phyloP scores from a whole-genome alignment of 1,140 invertebrate species.

The Papilio helenus region DNA sequence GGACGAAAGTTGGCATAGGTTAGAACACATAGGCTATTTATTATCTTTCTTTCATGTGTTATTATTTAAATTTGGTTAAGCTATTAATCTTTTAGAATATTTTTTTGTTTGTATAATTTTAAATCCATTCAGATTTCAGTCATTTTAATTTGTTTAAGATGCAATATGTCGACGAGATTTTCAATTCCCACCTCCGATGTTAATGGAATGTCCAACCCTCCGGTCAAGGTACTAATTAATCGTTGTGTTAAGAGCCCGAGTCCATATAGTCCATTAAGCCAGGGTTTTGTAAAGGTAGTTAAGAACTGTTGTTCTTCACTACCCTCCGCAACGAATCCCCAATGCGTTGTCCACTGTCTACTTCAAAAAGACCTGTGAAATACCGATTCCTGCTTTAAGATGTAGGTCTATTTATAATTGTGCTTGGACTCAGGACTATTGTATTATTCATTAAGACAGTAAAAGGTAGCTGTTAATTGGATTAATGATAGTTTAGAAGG shows the following conservation, averaged over 20 bases:
- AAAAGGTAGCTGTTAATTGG: constrained; percentile 72
- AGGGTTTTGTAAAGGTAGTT: constrained; percentile 58
- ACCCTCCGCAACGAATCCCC: constrained; percentile 64
- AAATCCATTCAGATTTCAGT: neutral
- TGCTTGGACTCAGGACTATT: constrained; percentile 56
- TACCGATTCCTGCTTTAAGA: neutral
- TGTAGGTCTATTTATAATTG: constrained; percentile 43
- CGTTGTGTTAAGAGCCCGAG: constrained; percentile 59
- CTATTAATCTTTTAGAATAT: too few species aligned
- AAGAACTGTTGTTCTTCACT: constrained; percentile 64
- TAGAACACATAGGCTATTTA: too few species aligned
- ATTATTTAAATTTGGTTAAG: too few species aligned
- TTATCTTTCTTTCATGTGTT: too few species aligned
- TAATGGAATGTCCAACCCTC: constrained; percentile 47
- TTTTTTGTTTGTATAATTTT: too few species aligned
- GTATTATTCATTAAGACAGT: constrained; percentile 71
- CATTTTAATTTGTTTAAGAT: neutral
- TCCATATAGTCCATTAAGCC: constrained; percentile 72
- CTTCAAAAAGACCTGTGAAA: neutral
- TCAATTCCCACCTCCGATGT: constrained; percentile 44
- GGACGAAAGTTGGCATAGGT: too few species aligned
- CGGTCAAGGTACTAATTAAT: constrained; percentile 49
- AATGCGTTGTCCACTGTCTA: constrained; percentile 61
- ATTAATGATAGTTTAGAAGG: constrained; percentile 77
- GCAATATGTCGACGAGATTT: neutral